A percentile compares a stretch with the other conserved stretches of the same genome.
Conservation (phyloP, 2,888 invertebrate species). For the Cephalotes varians region DNA sequence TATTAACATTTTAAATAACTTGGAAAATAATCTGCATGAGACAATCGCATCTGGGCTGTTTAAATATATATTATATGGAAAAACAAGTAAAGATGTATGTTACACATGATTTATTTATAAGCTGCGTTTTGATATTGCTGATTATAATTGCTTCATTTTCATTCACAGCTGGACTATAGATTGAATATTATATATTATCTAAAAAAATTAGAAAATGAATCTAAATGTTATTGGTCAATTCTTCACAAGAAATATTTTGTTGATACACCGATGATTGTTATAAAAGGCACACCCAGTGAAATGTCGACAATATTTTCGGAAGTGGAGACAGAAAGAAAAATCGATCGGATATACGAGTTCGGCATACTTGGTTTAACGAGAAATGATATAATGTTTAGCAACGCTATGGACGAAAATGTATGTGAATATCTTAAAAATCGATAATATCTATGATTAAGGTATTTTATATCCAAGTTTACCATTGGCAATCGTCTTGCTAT, state of each 20-base stretch:
- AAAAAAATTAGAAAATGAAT: slow-evolving; percentile 88
- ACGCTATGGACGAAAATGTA: slow-evolving; percentile 92
- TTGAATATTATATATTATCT: slow-evolving; percentile 90
- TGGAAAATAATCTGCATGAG: slow-evolving; percentile 93
- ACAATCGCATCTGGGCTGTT: slow-evolving; percentile 92
- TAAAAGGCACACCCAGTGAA: slow-evolving; percentile 90
- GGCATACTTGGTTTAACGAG: slow-evolving; percentile 90
- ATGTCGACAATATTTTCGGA: slow-evolving; percentile 88
- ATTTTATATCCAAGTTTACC: not conserved
- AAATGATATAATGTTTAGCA: slow-evolving; percentile 88
- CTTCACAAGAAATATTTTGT: slow-evolving; percentile 90
- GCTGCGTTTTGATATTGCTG: not conserved
- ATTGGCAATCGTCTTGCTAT: slow-evolving; percentile 29
- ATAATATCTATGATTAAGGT: not conserved
- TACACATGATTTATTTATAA: not conserved
- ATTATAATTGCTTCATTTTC: slow-evolving; percentile 34
- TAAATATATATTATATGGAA: slow-evolving; percentile 94
- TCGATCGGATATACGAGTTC: slow-evolving; percentile 89
- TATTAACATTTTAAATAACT: slow-evolving; percentile 89
- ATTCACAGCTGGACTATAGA: slow-evolving; percentile 88
- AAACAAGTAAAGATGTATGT: slow-evolving; percentile 90
- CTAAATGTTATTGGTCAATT: slow-evolving; percentile 90
- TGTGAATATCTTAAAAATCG: slow-evolving; percentile 29
- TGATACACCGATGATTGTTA: slow-evolving; percentile 88
- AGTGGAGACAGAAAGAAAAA: slow-evolving; percentile 90